Evolutionary conservation across 2,888 invertebrate genomes (phyloP), one percentile per base, ranked within the genome.

Genomic region (Catocala fraxini): DNA sequence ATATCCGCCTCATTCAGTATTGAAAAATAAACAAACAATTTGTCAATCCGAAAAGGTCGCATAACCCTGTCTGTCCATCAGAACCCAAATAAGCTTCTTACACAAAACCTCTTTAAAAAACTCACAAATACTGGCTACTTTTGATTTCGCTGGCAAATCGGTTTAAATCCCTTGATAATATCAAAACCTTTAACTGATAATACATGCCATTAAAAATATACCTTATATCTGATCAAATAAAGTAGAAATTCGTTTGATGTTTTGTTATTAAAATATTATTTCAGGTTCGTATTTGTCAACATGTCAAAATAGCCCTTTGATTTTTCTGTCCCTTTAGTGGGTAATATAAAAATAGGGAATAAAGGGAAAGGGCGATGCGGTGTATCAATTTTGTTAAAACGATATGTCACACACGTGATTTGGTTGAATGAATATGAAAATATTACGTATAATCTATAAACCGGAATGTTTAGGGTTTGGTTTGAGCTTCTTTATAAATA

Each of bases 261-360:
- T 3, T 12, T 5, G 0, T 59, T 53, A 73, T 70, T 76, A 80
- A 70, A 83, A 83, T 86, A 87, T 86, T 87, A 89, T 90, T 88
- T 89, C 86, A 81, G 86, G 80, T 81, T 81, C 86, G 73, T 89
- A 92, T 93, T 92, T 92, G 92, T 91, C 91, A 91, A 91, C 89
- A 89, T 90, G 89, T 86, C 90, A 88, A 89, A 90, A 88, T 91
- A 92, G 90, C 91, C 92, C 92, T 92, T 92, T 93, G 92, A 92
- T 91, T 90, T 85, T 83, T 84, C 74, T 81, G 85, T 87, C 88
- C 90, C 87, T 89, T 91, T 86, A 84, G 79, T 81, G 69, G 73
- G 79, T 79, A 80, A 80, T 84, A 81, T 78, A 76, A 80, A 75
- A 81, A 82, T 80, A 75, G 84, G 82, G 84, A 78, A 82, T 73